Evolutionary conservation across 2,888 invertebrate species (phyloP), one percentile per base, ranked within the genome.

Genomic region (Eupithecia centaureata): DNA sequence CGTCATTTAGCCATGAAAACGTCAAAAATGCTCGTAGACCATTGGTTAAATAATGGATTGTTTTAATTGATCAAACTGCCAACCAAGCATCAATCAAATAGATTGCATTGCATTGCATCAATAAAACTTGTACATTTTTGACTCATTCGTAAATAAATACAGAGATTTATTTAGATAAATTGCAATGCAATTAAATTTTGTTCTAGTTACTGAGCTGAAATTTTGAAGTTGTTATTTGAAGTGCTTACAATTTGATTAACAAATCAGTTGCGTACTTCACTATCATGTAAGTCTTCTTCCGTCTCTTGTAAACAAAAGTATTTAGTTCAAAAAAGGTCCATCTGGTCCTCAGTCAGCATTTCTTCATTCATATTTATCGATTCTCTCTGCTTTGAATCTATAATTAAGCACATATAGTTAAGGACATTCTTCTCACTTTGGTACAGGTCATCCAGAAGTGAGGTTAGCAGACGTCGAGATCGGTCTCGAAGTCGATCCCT

Each of bases 391-490:
- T 25, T 52, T 52, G 1, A 5, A 27, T 13, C 7, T 52, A 5
- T 52, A 3, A 52, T n/a, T n/a, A n/a, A n/a, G n/a, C n/a, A n/a
- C n/a, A n/a, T n/a, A n/a, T n/a, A 25, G 2, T 15, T 27, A 15
- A 27, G 5, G 25, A 13, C 1, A 52, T 52, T 27, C 2, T 52
- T 27, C 7, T 22, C 4, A 4, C 47, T 47, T 47, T 42, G 27
- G 1, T 57, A 8, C 65, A 92, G 91, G 92, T 91, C 91, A 12
- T 87, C 92, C 22, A 84, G 82, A 71, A 74, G 81, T 22, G 82
- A 84, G 72, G 72, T 86, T 7, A 70, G 63, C 54, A 83, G 78
- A 68, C 81, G 79, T 54, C 76, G 77, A 8, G 82, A 84, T 4
- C 75, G 73, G 13, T 84, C 87, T 5, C 77, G 77, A 38, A 85